phyloP scores from a whole-genome alignment of 2,888 invertebrate genomes.

The Eugnorisma glareosa region DNA sequence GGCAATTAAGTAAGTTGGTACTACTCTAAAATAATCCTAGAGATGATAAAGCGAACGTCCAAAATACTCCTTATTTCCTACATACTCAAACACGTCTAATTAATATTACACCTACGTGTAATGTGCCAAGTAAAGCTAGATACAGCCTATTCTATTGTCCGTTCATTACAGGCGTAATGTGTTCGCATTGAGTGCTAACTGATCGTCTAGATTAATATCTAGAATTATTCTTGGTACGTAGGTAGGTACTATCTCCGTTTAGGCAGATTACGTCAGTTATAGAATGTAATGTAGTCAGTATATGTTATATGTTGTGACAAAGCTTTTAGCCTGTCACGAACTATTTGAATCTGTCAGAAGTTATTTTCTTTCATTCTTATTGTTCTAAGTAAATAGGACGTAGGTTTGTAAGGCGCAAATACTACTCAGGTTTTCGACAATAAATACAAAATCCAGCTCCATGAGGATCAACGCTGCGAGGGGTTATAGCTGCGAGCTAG shows the following conservation, averaged over 20 bases:
- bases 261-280: slow-evolving; percentile 4
- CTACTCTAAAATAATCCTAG: not conserved
- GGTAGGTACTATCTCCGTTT: slow-evolving; percentile 14
- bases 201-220: slow-evolving; percentile 53
- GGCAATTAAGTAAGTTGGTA: not conserved
- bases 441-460: too few relatives aligned
- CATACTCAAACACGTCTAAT: slow-evolving; percentile 8
- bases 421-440: too few relatives aligned
- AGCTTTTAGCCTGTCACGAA: not conserved
- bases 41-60: not conserved
- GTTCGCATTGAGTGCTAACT: slow-evolving; percentile 55
- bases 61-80: not conserved
- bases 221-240: slow-evolving; percentile 18
- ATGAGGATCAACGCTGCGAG: too few relatives aligned
- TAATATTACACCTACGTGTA: slow-evolving; percentile 19
- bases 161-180: slow-evolving; percentile 52
- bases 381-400: not conserved
- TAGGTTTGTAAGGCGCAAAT: too few relatives aligned
- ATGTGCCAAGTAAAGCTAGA: slow-evolving; percentile 27
- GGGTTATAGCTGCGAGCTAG: too few relatives aligned
- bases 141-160: slow-evolving; percentile 52
- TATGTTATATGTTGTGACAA: not conserved
- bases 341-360: not conserved
- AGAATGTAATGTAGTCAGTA: not conserved
- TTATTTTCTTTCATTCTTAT: slow-evolving; percentile 1